Evolutionary conservation across 2,888 invertebrate genomes (phyloP), one percentile per base, ranked within the genome.

Genomic region (Ceraclea dissimilis): DNA sequence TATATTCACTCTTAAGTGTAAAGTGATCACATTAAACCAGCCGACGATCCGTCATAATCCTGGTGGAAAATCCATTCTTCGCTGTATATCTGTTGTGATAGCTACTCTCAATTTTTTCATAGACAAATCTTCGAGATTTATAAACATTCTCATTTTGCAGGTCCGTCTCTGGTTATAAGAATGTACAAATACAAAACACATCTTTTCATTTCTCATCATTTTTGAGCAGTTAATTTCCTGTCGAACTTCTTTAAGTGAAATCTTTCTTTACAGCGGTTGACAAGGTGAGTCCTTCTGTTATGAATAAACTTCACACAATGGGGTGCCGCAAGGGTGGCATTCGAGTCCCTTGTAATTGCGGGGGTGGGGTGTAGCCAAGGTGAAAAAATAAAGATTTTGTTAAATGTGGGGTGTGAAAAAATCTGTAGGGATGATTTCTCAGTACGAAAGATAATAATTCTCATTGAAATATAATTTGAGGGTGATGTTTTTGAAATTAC

Each of bases 151-250:
- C n/a, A n/a, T n/a, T n/a, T n/a, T n/a, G n/a, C n/a, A n/a, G 13
- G 16, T 26, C 17, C 26, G 17, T 17, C 34, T 33, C 31, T 22
- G 2, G 8, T 49, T 2, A 26, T 10, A 6, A 39, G 5, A 39
- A 4, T 8, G 39, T 39, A 31, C 31, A 50, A 33, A 50, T 34
- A 50, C 8, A 33, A 49, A 50, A 16, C 19, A 34, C 34, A 34
- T 33, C 17, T 2, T 33, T 16, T 33, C 34, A n/a, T 39, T 33
- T 11, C 33, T 4, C 34, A 18, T 72, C 72, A 71, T 72, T 73
- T 73, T 73, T 71, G 71, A 71, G 69, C 73, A 60, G 72, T 72
- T 73, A 74, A 74, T 74, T 74, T 74, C 74, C 74, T 73, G 73
- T 70, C 70, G 66, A 71, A 66, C 72, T 73, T 71, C 72, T 72